Conservation (phyloP, 2,888 invertebrate genomes). For the Clitarchus hookeri region DNA sequence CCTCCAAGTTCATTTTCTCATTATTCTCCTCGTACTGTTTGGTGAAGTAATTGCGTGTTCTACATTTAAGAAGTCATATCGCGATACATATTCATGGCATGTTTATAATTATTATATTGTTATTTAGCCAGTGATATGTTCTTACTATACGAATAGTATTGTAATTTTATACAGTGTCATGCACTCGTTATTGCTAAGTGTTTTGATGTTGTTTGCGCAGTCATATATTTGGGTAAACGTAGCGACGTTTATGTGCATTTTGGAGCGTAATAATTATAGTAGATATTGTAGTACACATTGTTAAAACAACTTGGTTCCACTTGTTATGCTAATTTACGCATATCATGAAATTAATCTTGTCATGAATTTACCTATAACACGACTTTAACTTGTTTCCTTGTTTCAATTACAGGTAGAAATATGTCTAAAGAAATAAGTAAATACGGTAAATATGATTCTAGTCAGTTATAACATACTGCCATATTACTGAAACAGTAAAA, state of each 20-base stretch:
- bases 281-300: neutral
- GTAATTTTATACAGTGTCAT: neutral
- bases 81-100: neutral
- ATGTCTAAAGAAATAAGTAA: too few relatives aligned
- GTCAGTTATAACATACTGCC: too few relatives aligned
- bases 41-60: neutral
- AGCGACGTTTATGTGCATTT: neutral
- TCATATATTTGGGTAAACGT: neutral
- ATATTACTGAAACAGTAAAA: too few relatives aligned
- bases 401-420: too few relatives aligned
- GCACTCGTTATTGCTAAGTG: neutral
- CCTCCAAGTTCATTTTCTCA: too few relatives aligned
- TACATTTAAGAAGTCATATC: neutral
- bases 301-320: neutral
- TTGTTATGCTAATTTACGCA: too few relatives aligned
- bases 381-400: too few relatives aligned
- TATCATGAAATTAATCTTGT: too few relatives aligned
- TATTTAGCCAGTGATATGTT: neutral
- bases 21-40: too few relatives aligned
- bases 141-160: neutral
- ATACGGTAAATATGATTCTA: too few relatives aligned
- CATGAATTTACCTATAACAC: too few relatives aligned
- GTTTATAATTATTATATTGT: neutral
- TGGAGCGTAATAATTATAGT: neutral
- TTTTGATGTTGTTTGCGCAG: neutral